These are phyloP conservation scores for Etheostoma spectabile DNA, from an alignment of 2,113 vertebrate species.

Conservation along the genomic window DNA sequence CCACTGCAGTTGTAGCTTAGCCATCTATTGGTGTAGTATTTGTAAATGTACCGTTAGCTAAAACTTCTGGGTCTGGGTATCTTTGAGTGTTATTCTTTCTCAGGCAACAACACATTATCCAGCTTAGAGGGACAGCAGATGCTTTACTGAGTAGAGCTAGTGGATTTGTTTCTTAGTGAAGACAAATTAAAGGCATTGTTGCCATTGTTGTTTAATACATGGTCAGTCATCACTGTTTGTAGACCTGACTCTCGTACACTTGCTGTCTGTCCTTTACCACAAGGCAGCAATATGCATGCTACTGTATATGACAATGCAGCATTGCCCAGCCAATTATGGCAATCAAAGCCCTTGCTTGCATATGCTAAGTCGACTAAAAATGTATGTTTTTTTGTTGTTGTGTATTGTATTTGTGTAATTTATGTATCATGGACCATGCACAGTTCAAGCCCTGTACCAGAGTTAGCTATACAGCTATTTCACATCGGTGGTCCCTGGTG, in stretches of 20 bases:
- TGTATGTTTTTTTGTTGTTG: background rate
- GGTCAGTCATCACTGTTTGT: background rate
- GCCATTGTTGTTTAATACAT: background rate
- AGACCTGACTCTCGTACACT: background rate
- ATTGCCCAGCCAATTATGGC: background rate
- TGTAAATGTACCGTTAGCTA: conserved; percentile 38
- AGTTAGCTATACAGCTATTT: no score
- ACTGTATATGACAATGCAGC: conserved; percentile 8
- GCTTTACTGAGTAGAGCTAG: background rate
- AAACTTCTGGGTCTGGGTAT: conserved; percentile 7
- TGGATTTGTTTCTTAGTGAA: conserved; percentile 14
- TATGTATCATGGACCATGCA: no score
- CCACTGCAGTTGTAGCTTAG: background rate
- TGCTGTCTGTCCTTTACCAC: background rate
- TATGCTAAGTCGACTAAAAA: conserved; percentile 11
- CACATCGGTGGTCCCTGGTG: no score
- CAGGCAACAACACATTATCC: background rate
- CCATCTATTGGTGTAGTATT: conserved; percentile 30
- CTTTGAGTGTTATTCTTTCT: background rate
- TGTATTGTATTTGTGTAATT: no score
- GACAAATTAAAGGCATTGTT: background rate
- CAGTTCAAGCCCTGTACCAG: no score
- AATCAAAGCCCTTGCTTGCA: conserved; percentile 29
- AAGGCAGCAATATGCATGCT: conserved; percentile 31
- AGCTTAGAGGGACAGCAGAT: background rate